Evolutionary conservation across 2,888 invertebrate species (phyloP), one percentile per base, ranked within the genome.

Genomic region (Harpagoxenus sublaevis): DNA sequence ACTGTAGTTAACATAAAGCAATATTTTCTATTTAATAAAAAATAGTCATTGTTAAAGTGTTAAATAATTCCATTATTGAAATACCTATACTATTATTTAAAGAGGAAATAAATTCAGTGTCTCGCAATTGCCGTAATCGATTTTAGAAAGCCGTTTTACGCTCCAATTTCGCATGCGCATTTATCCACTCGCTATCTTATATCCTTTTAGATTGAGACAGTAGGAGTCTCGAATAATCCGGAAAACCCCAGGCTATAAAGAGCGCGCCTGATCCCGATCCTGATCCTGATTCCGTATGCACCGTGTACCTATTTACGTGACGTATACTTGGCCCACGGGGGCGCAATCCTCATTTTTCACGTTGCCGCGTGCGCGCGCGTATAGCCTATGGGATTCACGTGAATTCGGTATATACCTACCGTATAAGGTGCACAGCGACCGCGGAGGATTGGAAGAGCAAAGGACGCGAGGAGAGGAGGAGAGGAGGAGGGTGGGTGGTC

Each of bases 281-380:
- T 45, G 71, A 79, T 79, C 73, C 79, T 81, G 79, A 81, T 81
- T 81, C 60, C 79, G 79, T 81, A 81, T 81, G 73, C 79, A 81
- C 60, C 79, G 71, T 81, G 79, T 73, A 73, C 60, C 79, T 73
- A 81, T 81, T 81, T 81, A 81, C 79, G 79, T 81, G 79, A 81
- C 79, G 51, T 81, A 81, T 81, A 73, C 73, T 73, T 81, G 73
- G 79, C 60, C 79, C 73, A 48, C 48, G 79, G 73, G 60, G 60
- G 73, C 48, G 60, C 79, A 60, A 73, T 73, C 60, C 73, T 60
- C 73, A 81, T 81, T 81, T 81, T 73, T 81, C 79, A 73, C 79
- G 60, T 62, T 71, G 79, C 71, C 71, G 71, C 57, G 78, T 45
- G 28, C 28, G 75, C 77, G 66, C 77, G 74, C 77, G 60, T 60